Percentiles rank a stretch among this genome's conserved stretches.
Conservation (phyloP, 2,113 vertebrate species). For the Gnathonemus echidnorhynchus region DNA sequence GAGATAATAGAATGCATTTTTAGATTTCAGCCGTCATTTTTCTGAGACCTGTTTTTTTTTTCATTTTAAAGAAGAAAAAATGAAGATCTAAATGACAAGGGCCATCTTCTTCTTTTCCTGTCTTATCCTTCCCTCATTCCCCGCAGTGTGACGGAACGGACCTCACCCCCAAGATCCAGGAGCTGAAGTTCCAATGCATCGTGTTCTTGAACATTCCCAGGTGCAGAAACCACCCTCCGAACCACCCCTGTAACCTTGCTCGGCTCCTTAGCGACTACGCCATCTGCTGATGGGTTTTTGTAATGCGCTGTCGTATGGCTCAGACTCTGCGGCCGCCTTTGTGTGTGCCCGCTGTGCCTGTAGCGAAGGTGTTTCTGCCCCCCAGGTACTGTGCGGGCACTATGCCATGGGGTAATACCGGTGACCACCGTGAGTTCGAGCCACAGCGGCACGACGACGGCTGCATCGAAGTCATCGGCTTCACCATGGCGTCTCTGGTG, state of each 20-base stretch:
- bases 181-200: constrained; percentile 94
- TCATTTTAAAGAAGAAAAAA: not conserved
- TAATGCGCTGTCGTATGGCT: not conserved
- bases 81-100: not conserved
- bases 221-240: constrained; percentile 51
- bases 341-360: not conserved
- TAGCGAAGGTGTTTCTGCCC: not conserved
- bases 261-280: not conserved
- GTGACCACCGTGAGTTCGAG: constrained; percentile 94
- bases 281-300: not conserved
- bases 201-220: constrained; percentile 99
- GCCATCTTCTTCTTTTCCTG: not conserved
- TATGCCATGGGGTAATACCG: constrained; percentile 97
- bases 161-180: constrained; percentile 93
- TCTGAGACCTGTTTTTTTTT: not conserved
- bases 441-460: constrained; percentile 94
- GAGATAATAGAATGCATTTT: not conserved
- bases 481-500: constrained; percentile 96
- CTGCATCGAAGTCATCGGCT: constrained; percentile 96
- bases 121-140: not conserved
- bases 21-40: not conserved
- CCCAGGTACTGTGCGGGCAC: constrained; percentile 83
- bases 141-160: constrained; percentile 86
- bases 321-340: not conserved
- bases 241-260: not conserved